Conservation (phyloP, 2,113 vertebrate genomes). For the Lonchura striata region DNA sequence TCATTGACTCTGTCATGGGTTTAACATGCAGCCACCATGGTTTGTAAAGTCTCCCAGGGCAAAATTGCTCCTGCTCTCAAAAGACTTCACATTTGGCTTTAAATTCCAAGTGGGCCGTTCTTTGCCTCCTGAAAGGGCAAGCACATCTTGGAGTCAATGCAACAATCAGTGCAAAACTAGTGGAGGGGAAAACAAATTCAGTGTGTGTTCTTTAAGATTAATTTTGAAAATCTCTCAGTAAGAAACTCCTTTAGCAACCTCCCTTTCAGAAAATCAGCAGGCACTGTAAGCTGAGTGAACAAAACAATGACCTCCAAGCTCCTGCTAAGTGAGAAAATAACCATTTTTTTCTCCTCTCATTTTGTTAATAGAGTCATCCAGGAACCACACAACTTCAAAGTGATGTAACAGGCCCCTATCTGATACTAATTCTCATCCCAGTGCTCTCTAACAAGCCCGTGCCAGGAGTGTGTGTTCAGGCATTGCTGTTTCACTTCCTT, state of each 20-base stretch:
- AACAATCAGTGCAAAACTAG: background rate
- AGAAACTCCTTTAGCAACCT: background rate
- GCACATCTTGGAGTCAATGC: background rate
- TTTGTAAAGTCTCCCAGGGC: background rate
- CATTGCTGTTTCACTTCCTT: background rate
- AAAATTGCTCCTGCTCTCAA: background rate
- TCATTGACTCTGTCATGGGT: background rate
- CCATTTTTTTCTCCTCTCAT: background rate
- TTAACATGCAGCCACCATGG: background rate
- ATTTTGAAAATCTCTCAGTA: background rate
- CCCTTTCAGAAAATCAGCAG: background rate
- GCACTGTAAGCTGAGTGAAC: background rate
- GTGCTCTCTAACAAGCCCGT: background rate
- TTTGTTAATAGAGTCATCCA: slow-evolving; percentile 5
- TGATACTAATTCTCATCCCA: background rate
- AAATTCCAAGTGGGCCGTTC: background rate
- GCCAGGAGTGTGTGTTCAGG: background rate
- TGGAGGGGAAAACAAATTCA: background rate
- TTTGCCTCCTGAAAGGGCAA: background rate
- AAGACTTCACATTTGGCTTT: background rate
- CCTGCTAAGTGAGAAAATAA: background rate
- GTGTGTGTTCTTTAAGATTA: background rate
- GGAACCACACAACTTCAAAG: background rate
- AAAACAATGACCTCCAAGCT: background rate
- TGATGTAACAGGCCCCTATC: background rate